Evolutionary conservation across 30 jellyfish, hydroid and myxozoan genomes (phyloP).

Genomic region (Hydractinia echinata): DNA sequence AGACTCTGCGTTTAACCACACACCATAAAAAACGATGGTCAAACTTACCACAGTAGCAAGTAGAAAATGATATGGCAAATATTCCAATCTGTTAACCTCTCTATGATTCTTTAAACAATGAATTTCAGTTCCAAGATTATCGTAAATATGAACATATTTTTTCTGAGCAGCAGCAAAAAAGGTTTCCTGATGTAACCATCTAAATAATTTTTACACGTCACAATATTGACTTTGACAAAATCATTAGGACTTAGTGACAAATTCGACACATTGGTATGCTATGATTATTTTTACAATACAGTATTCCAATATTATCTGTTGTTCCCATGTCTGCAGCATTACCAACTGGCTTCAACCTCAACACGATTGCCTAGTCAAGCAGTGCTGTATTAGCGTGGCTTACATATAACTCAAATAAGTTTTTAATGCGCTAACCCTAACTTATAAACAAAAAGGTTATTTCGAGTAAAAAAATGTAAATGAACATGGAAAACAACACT

Average conservation of each 20-base stretch:
- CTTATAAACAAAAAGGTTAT: background rate
- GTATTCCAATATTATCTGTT: no score
- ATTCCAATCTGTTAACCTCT: slow-evolving; percentile 77
- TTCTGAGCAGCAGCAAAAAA: slow-evolving; percentile 99
- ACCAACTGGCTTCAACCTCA: no score
- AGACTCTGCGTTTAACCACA: no score
- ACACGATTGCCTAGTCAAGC: no score
- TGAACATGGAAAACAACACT: slow-evolving; percentile 11
- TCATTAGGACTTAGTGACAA: no score
- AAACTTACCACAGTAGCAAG: slow-evolving; percentile 85
- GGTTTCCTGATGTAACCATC: slow-evolving; percentile 99
- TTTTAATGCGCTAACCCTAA: background rate
- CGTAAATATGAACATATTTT: slow-evolving; percentile 81
- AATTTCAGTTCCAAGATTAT: slow-evolving; percentile 85
- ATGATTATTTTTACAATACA: no score
- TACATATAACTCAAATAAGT: background rate
- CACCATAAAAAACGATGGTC: no score
- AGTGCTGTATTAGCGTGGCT: no score
- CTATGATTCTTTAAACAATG: slow-evolving; percentile 77
- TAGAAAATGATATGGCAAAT: slow-evolving; percentile 85
- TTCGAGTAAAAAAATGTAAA: background rate
- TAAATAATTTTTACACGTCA: background rate
- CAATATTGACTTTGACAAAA: no score
- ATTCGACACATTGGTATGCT: no score
- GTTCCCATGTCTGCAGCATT: no score